These are phyloP conservation scores for Nomada flava DNA, from an alignment of 2,888 invertebrate species.

Conservation along the genomic window DNA sequence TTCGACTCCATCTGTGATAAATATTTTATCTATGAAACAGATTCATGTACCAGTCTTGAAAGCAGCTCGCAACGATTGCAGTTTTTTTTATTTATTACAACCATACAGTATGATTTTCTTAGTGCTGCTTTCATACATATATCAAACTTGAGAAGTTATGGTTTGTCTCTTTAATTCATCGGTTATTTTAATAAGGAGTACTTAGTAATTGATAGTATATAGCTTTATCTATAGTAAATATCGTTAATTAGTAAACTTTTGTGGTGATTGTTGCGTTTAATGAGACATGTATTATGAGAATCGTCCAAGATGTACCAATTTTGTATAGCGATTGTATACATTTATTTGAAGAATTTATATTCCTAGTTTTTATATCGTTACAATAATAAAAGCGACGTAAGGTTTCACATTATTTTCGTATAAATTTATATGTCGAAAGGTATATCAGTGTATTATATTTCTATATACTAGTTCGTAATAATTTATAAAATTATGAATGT, in stretches of 20 bases:
- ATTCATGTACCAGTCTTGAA: conserved; percentile 40
- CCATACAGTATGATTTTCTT: neutral
- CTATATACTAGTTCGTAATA: conserved; percentile 43
- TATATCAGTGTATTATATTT: conserved; percentile 38
- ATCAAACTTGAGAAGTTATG: neutral
- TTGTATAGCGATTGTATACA: conserved; percentile 19
- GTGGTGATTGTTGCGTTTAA: conserved; percentile 6
- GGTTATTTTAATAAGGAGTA: neutral
- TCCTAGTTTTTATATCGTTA: conserved; percentile 46
- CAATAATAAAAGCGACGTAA: conserved; percentile 1
- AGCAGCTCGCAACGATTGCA: neutral
- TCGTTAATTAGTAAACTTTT: neutral
- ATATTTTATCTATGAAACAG: conserved; percentile 60
- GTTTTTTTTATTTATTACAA: neutral
- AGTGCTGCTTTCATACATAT: conserved; percentile 4
- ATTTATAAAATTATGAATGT: conserved; percentile 29
- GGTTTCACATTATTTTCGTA: conserved; percentile 52
- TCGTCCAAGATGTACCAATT: conserved; percentile 31
- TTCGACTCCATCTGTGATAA: conserved; percentile 81
- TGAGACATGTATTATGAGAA: conserved; percentile 1
- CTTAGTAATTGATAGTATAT: neutral
- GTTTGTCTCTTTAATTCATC: neutral
- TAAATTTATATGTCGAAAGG: conserved; percentile 41
- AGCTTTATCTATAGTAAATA: conserved; percentile 6
- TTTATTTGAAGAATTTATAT: conserved; percentile 33